Evolutionary conservation across 2,113 vertebrate species (phyloP).

Genomic region (Salvelinus namaycush): DNA sequence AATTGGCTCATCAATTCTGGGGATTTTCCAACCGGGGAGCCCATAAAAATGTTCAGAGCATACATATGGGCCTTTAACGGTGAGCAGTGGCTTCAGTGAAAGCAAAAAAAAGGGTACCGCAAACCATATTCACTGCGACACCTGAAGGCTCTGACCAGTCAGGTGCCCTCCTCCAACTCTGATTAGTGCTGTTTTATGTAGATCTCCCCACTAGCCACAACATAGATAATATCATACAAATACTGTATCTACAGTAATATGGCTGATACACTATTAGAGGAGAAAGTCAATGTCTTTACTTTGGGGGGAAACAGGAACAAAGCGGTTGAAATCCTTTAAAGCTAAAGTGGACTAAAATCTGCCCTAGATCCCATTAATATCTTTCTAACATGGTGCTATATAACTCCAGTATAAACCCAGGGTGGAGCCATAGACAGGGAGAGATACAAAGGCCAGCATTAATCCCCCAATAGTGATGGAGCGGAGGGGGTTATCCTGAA

Average conservation of each 20-base stretch:
- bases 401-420: slow-evolving; percentile 5
- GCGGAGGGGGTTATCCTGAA: slow-evolving; percentile 36
- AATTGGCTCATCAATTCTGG: slow-evolving; percentile 59
- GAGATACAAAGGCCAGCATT: slow-evolving; percentile 30
- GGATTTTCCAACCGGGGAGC: slow-evolving; percentile 54
- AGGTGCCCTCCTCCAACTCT: neutral
- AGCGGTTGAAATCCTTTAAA: neutral
- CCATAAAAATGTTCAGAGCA: slow-evolving; percentile 57
- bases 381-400: neutral
- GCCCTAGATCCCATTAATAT: slow-evolving; percentile 18
- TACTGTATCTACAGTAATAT: neutral
- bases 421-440: slow-evolving; percentile 7
- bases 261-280: neutral
- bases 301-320: neutral
- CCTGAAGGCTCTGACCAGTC: slow-evolving; percentile 33
- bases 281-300: neutral
- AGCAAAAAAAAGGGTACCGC: slow-evolving; percentile 22
- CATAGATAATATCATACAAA: neutral
- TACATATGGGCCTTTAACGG: slow-evolving; percentile 52
- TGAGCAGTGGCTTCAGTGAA: slow-evolving; percentile 41
- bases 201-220: neutral
- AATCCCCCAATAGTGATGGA: slow-evolving; percentile 45
- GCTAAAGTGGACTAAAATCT: slow-evolving; percentile 17
- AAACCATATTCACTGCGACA: slow-evolving; percentile 35
- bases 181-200: neutral